These are phyloP conservation scores for Linyphia triangularis DNA, from an alignment of 2,888 invertebrate genomes.

Conservation along the genomic window DNA sequence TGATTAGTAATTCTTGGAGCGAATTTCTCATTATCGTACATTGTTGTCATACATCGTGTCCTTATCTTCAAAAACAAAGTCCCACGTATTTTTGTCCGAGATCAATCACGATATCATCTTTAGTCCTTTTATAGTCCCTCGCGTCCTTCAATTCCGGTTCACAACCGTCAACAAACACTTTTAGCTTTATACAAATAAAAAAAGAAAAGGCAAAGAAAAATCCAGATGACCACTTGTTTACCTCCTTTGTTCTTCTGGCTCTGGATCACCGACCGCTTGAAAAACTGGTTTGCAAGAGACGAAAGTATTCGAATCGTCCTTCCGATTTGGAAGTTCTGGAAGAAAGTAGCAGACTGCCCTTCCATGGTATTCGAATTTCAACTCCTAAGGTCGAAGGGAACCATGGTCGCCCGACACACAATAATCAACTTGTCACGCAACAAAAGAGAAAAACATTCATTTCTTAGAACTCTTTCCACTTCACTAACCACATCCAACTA, in stretches of 20 bases:
- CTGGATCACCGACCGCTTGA: conserved; percentile 32
- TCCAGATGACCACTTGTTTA: not conserved
- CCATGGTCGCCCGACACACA: conserved; percentile 13
- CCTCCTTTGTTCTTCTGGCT: not conserved
- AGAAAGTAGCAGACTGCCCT: not conserved
- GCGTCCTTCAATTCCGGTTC: too few species aligned
- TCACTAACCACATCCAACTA: not conserved
- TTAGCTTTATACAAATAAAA: too few species aligned
- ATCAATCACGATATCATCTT: too few species aligned
- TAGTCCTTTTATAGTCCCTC: too few species aligned
- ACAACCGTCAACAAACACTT: too few species aligned
- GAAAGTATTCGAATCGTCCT: conserved; percentile 12
- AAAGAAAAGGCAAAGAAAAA: not conserved
- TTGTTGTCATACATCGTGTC: too few species aligned
- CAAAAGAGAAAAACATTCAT: conserved; percentile 4
- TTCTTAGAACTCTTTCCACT: not conserved
- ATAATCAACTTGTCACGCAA: not conserved
- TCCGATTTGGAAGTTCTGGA: conserved; percentile 40
- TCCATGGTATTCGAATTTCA: not conserved
- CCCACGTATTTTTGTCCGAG: too few species aligned
- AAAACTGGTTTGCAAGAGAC: conserved; percentile 32
- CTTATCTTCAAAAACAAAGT: too few species aligned
- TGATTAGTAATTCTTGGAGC: too few species aligned
- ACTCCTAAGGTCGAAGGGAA: conserved; percentile 5
- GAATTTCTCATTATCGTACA: too few species aligned